A percentile compares a stretch with the other conserved stretches of the same genome.
phyloP scores from a whole-genome alignment of 1,140 invertebrate species.

The Heliothis virescens region DNA sequence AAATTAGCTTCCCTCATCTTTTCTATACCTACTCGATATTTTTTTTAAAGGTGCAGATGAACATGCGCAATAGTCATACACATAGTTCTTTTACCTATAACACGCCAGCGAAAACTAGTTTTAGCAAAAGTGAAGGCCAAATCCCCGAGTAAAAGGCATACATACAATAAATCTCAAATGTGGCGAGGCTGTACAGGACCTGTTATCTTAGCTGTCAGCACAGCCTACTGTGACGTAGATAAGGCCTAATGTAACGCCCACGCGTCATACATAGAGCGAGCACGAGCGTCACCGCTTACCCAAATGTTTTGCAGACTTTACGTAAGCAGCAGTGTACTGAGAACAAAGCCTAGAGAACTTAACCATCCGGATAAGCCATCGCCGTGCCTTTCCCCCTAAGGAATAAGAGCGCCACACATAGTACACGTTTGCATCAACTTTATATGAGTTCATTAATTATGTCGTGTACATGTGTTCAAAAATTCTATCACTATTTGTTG shows the following conservation, averaged over 20 bases:
- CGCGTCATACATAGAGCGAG: neutral
- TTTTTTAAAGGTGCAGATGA: too few relatives aligned
- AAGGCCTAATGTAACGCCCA: conserved; percentile 39
- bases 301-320: conserved; percentile 43
- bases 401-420: too few relatives aligned
- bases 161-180: conserved; percentile 14
- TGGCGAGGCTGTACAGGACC: conserved; percentile 7
- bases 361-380: too few relatives aligned
- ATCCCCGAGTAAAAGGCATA: neutral
- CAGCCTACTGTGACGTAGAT: conserved; percentile 27
- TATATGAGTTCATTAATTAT: too few relatives aligned
- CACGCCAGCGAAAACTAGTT: neutral
- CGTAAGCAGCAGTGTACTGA: conserved; percentile 15
- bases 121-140: neutral
- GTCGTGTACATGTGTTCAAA: too few relatives aligned
- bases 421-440: too few relatives aligned
- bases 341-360: neutral
- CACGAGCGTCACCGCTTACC: conserved; percentile 27
- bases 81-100: too few relatives aligned
- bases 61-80: too few relatives aligned
- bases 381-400: too few relatives aligned
- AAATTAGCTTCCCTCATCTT: too few relatives aligned
- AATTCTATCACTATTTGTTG: too few relatives aligned
- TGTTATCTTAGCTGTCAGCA: conserved; percentile 12
- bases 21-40: too few relatives aligned